Percentiles rank a stretch among this genome's conserved stretches.
These are phyloP conservation scores for Gymnobelideus leadbeateri DNA, from an alignment of 2,113 vertebrate species.

Conservation along the genomic window DNA sequence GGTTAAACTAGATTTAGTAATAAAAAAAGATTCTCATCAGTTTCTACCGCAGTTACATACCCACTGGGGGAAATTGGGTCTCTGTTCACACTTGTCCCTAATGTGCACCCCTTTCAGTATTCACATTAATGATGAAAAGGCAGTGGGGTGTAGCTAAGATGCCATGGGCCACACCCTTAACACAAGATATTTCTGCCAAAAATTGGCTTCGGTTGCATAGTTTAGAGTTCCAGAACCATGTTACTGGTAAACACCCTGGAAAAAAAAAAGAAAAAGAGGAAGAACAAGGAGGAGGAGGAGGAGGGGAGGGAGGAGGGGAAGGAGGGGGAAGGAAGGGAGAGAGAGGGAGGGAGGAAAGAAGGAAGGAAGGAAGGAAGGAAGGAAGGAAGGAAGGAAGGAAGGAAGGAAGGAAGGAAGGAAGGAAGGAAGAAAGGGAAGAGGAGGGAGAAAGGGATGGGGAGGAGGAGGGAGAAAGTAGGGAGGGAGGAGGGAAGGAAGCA, in stretches of 20 bases:
- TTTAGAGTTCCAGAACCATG: slow-evolving; percentile 40
- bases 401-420: too few relatives aligned
- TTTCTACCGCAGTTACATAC: slow-evolving; percentile 18
- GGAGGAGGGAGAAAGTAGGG: neutral
- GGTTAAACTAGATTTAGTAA: slow-evolving; percentile 46
- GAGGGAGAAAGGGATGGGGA: neutral
- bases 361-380: too few relatives aligned
- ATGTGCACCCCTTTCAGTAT: slow-evolving; percentile 26
- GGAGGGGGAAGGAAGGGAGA: too few relatives aligned
- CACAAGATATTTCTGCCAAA: slow-evolving; percentile 57
- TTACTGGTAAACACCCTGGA: slow-evolving; percentile 60
- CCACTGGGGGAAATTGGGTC: slow-evolving; percentile 47
- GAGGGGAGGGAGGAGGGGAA: too few relatives aligned
- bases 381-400: too few relatives aligned
- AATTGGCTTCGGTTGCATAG: slow-evolving; percentile 51
- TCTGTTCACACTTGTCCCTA: slow-evolving; percentile 64
- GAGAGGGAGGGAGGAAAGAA: too few relatives aligned
- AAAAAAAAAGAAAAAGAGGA: too few relatives aligned
- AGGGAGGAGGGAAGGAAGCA: neutral
- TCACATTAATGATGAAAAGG: slow-evolving; percentile 68
- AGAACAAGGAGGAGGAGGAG: too few relatives aligned
- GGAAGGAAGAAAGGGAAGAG: too few relatives aligned
- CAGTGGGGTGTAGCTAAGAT: slow-evolving; percentile 65
- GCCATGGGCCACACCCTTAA: slow-evolving; percentile 62
- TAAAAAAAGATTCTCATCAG: neutral